A percentile compares a stretch with the other conserved stretches of the same genome.
These are phyloP conservation scores for Meghimatium bilineatum DNA, from an alignment of 2,888 invertebrate species.

Conservation along the genomic window DNA sequence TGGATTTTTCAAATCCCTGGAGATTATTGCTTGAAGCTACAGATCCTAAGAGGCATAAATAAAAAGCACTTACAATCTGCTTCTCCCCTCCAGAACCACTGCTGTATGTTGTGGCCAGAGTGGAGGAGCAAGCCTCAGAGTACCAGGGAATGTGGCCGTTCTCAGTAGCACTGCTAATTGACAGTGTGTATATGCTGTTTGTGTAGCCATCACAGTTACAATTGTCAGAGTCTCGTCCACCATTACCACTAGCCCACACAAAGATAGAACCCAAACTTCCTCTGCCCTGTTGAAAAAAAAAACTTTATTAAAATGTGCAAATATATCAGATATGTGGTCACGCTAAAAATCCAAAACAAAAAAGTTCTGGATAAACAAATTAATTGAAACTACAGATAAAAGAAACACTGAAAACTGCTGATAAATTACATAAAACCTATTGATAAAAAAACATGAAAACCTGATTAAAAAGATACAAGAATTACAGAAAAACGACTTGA, in stretches of 20 bases:
- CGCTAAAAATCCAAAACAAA: too few species aligned
- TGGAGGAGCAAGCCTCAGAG: slow-evolving; percentile 98
- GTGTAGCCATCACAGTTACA: slow-evolving; percentile 99
- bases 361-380: too few species aligned
- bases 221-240: slow-evolving; percentile 90
- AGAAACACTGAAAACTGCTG: too few species aligned
- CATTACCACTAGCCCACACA: slow-evolving; percentile 99
- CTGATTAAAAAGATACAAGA: too few species aligned
- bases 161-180: slow-evolving; percentile 89
- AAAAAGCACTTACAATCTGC: slow-evolving; percentile 78
- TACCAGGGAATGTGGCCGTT: slow-evolving; percentile 88
- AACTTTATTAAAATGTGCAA: too few species aligned
- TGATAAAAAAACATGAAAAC: too few species aligned
- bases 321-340: too few species aligned
- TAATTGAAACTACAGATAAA: too few species aligned
- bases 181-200: slow-evolving; percentile 98
- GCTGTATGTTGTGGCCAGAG: slow-evolving; percentile 97
- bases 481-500: too few species aligned
- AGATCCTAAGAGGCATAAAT: not conserved
- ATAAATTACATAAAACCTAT: too few species aligned
- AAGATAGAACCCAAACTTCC: slow-evolving; percentile 97
- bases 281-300: slow-evolving; percentile 83
- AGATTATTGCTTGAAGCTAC: too few species aligned
- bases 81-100: slow-evolving; percentile 89
- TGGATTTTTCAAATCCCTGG: too few species aligned